Conservation (phyloP, 1,140 invertebrate genomes). For the Hypsibius dujardini region DNA sequence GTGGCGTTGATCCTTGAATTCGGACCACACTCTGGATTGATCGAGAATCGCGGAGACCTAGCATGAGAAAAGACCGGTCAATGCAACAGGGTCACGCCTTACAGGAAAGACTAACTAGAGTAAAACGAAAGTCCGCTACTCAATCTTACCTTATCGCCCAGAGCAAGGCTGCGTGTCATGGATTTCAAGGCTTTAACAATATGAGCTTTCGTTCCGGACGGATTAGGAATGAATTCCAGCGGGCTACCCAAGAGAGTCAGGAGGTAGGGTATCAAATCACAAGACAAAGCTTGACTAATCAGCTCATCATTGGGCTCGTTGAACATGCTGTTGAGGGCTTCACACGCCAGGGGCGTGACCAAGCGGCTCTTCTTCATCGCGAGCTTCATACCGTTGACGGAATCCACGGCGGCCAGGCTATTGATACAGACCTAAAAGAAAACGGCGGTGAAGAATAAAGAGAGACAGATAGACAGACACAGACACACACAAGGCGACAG, state of each 20-base stretch:
- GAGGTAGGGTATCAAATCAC: constrained; percentile 61
- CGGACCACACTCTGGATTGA: constrained; percentile 71
- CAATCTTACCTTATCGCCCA: constrained; percentile 50
- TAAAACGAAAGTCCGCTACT: constrained; percentile 2
- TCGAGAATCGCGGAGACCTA: constrained; percentile 58
- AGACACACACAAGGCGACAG: too few relatives aligned
- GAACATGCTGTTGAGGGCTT: constrained; percentile 69
- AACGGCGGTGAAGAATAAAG: too few relatives aligned
- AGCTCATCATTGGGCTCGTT: constrained; percentile 58
- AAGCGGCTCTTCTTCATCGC: constrained; percentile 69
- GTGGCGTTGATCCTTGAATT: constrained; percentile 90
- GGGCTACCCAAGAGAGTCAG: constrained; percentile 55
- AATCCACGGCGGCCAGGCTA: constrained; percentile 31
- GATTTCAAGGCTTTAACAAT: constrained; percentile 87
- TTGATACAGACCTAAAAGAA: constrained; percentile 23
- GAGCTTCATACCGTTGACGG: constrained; percentile 45
- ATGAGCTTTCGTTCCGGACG: constrained; percentile 63
- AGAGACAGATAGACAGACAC: too few relatives aligned
- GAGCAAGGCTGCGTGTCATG: constrained; percentile 60
- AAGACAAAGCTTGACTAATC: constrained; percentile 57
- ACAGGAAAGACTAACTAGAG: constrained; percentile 16
- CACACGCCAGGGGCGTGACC: constrained; percentile 63
- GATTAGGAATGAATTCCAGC: constrained; percentile 45
- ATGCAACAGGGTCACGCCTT: constrained; percentile 14
- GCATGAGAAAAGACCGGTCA: constrained; percentile 20